A percentile compares a stretch with the other conserved stretches of the same genome.
phyloP scores from a whole-genome alignment of 2,113 vertebrate species.

The Cricetomys ansorgei region DNA sequence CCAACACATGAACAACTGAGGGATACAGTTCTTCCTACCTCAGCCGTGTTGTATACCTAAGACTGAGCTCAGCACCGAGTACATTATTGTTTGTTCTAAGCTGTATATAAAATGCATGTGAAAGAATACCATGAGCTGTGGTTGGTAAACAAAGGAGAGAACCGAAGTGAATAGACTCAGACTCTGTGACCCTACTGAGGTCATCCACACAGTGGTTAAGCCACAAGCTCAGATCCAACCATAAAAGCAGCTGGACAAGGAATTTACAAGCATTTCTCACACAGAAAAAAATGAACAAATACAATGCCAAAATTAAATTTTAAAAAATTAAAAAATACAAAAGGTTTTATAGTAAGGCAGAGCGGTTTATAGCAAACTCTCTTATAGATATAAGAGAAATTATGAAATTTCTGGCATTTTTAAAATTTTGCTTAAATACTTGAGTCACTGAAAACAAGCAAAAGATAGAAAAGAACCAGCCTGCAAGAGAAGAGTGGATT shows the following conservation, averaged over 20 bases:
- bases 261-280: background rate
- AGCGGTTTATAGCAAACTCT: background rate
- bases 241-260: background rate
- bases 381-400: background rate
- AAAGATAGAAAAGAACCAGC: background rate
- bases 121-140: background rate
- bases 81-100: conserved; percentile 23
- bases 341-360: background rate
- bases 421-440: background rate
- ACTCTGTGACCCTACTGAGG: background rate
- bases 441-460: background rate
- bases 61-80: background rate
- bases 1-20: background rate
- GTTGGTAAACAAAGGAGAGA: background rate
- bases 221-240: background rate
- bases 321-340: too few species aligned
- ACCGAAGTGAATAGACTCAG: background rate
- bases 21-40: background rate
- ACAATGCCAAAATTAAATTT: background rate
- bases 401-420: background rate
- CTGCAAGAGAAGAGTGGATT: background rate
- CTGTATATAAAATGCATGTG: background rate
- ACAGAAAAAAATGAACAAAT: background rate
- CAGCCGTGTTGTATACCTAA: background rate
- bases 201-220: background rate